These are phyloP conservation scores for Thysanoteuthis rhombus DNA, from an alignment of 2,888 invertebrate genomes.

Conservation along the genomic window DNA sequence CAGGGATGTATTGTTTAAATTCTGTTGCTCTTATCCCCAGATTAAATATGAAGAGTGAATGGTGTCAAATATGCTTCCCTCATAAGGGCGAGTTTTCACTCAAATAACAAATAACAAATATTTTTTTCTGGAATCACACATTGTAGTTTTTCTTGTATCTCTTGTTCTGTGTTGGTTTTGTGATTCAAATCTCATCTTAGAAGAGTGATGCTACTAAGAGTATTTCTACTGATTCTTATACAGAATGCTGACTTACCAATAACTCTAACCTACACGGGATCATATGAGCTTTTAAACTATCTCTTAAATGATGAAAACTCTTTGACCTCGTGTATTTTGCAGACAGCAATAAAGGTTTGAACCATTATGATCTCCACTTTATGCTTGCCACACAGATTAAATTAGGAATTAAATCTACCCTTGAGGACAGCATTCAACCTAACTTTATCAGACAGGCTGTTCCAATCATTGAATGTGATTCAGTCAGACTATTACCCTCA, in stretches of 20 bases:
- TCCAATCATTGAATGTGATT: too few relatives aligned
- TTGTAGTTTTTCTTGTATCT: background rate
- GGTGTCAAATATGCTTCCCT: too few relatives aligned
- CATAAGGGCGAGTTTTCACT: too few relatives aligned
- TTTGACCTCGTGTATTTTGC: background rate
- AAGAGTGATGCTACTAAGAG: background rate
- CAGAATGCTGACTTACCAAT: background rate
- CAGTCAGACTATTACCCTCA: too few relatives aligned
- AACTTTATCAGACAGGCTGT: background rate
- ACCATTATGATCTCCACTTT: background rate
- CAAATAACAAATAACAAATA: too few relatives aligned
- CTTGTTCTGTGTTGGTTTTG: background rate
- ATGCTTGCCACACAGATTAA: background rate
- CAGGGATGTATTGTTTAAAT: too few relatives aligned
- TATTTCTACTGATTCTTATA: background rate
- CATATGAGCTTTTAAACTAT: background rate
- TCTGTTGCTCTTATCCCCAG: too few relatives aligned
- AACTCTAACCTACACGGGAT: background rate
- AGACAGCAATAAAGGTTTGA: background rate
- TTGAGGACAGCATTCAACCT: background rate
- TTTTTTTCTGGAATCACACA: background rate
- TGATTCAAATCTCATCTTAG: background rate
- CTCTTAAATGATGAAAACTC: background rate
- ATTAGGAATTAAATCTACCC: too few relatives aligned
- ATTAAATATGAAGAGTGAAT: too few relatives aligned